Evolutionary conservation across 1,140 invertebrate species (phyloP), one percentile per base, ranked within the genome.

Genomic region (Trinorchestia longiramus): DNA sequence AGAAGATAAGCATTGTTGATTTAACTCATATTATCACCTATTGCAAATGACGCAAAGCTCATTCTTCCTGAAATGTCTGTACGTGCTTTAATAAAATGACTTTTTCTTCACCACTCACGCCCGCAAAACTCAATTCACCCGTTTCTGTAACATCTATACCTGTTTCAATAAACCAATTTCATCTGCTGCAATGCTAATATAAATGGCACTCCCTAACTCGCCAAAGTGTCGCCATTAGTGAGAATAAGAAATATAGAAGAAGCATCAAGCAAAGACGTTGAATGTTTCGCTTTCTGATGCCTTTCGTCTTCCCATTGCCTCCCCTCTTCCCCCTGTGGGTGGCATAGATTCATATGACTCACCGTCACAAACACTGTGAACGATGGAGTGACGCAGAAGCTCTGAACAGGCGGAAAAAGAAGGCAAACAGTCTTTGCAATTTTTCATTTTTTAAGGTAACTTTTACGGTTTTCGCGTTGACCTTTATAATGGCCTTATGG

Each of bases 381-480:
- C 98, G 98, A 98, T 98, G 98, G 98, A 98, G 98, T 98, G 98
- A 98, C 98, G 98, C 98, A 98, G 98, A 98, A 97, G 98, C 98
- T 97, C 98, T 98, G 98, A 98, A 98, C 98, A 98, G 95, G 90
- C 95, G 95, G 88, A 90, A 98, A 98, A 98, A 98, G 98, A 98
- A 98, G 98, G 98, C 97, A 97, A 98, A 98, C 98, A 98, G 98
- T 98, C 98, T 98, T 98, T 99, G 99, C 98, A 99, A 98, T 98
- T 98, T 98, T 98, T 98, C 99, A 98, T 99, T 99, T 98, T 98
- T 99, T 98, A 99, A 99, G 98, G 98, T 99, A 99, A 99, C 43
- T 94, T 94, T 94, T 45, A 44, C 43, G 92, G 92, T 94, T 94
- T 45, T 94, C 45, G 92, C 44, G 43, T 94, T 43, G 92, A 90